Evolutionary conservation across 1,140 invertebrate genomes (phyloP).

Genomic region (Rhopalosiphum maidis): DNA sequence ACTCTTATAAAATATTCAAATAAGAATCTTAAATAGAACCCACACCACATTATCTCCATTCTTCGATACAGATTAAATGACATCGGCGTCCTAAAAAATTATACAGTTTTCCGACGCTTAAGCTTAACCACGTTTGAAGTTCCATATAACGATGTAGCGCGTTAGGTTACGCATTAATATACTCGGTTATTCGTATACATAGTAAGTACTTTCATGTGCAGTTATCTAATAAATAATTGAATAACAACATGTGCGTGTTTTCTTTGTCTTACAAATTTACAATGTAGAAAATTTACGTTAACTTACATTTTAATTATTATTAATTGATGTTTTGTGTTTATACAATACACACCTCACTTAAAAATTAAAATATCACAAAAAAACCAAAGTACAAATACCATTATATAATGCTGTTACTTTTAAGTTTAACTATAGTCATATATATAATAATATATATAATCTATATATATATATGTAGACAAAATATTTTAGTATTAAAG

Average conservation of each 20-base stretch:
- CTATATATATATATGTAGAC: too few species aligned
- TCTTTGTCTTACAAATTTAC: background rate
- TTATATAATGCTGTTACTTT: too few species aligned
- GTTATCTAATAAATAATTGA: background rate
- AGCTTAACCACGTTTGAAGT: too few species aligned
- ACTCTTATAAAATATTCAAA: background rate
- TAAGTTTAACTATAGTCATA: too few species aligned
- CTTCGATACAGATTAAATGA: background rate
- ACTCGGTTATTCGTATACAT: too few species aligned
- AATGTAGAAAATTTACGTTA: background rate
- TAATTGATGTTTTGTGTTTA: too few species aligned
- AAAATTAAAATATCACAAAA: background rate
- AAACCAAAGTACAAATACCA: background rate
- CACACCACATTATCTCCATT: too few species aligned
- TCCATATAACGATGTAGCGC: too few species aligned
- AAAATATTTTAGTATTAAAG: too few species aligned
- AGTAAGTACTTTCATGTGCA: background rate
- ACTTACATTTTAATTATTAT: too few species aligned
- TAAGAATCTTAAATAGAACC: background rate
- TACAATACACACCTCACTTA: too few species aligned
- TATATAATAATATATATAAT: too few species aligned
- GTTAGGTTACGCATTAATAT: background rate
- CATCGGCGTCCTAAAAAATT: background rate
- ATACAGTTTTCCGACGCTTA: background rate
- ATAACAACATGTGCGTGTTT: background rate